These are phyloP conservation scores for Bradysia coprophila DNA, from an alignment of 1,140 invertebrate species.

Conservation along the genomic window DNA sequence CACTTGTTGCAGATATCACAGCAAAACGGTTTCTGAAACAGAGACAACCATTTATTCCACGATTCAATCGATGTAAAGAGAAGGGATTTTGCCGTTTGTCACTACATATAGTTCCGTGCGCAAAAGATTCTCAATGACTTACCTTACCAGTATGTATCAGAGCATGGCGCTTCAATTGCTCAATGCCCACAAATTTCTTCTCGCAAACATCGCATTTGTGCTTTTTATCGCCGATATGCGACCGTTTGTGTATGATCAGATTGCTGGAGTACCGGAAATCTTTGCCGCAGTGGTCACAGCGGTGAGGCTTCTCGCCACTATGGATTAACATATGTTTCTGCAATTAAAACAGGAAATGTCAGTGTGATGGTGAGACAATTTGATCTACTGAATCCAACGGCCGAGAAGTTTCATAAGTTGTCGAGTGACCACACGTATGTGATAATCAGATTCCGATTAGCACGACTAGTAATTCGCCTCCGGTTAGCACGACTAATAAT, in stretches of 20 bases:
- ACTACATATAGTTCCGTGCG: too few relatives aligned
- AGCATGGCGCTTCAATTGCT: conserved; percentile 11
- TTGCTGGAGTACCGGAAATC: conserved; percentile 21
- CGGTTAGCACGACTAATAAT: not conserved
- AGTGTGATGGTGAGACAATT: not conserved
- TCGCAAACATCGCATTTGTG: conserved; percentile 46
- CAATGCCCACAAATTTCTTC: conserved; percentile 26
- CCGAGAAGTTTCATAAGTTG: not conserved
- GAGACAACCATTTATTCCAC: too few relatives aligned
- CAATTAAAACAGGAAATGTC: not conserved
- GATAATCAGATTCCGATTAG: too few relatives aligned
- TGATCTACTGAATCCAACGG: not conserved
- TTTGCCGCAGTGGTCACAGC: conserved; percentile 16
- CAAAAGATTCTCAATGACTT: too few relatives aligned
- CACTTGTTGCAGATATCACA: conserved; percentile 10
- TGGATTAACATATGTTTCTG: conserved; percentile 19
- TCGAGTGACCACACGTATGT: too few relatives aligned
- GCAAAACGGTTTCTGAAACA: conserved; percentile 8
- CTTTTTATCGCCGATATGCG: conserved; percentile 55
- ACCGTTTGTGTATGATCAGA: conserved; percentile 26
- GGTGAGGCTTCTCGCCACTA: conserved; percentile 17
- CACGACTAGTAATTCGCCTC: not conserved
- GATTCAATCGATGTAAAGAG: too few relatives aligned
- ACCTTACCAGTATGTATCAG: conserved; percentile 7
- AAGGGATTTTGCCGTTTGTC: too few relatives aligned